phyloP scores from a whole-genome alignment of 2,888 invertebrate genomes.

The Andrena dorsata region DNA sequence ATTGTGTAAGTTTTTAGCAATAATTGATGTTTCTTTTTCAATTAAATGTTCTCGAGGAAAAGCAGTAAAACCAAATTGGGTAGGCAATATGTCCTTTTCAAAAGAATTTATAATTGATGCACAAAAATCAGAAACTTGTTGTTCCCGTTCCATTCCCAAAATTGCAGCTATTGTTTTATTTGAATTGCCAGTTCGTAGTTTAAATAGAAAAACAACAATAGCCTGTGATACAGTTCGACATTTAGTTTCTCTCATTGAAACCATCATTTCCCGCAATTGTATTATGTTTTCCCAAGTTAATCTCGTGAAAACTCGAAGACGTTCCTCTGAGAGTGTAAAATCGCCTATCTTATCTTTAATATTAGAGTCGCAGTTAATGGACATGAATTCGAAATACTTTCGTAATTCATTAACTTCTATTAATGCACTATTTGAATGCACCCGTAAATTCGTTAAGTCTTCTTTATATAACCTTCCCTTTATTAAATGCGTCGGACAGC shows the following conservation, averaged over 20 bases:
- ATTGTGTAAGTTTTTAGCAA: not conserved
- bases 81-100: not conserved
- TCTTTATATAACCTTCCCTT: no score
- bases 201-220: not conserved
- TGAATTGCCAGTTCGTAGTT: not conserved
- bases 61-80: not conserved
- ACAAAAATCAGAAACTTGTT: conserved; percentile 3
- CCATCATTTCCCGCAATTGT: not conserved
- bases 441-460: no score
- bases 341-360: no score
- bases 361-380: no score
- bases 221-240: conserved; percentile 11
- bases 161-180: not conserved
- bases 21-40: not conserved
- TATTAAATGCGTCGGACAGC: no score
- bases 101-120: not conserved
- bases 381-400: no score
- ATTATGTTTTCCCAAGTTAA: not conserved
- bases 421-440: no score
- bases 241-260: not conserved
- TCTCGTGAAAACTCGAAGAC: no score
- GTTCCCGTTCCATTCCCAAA: not conserved
- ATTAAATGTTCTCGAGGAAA: conserved; percentile 2
- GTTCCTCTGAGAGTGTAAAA: not conserved
- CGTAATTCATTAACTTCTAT: no score